Conservation (phyloP, 2,113 vertebrate genomes). For the Microcebus jonahi region DNA sequence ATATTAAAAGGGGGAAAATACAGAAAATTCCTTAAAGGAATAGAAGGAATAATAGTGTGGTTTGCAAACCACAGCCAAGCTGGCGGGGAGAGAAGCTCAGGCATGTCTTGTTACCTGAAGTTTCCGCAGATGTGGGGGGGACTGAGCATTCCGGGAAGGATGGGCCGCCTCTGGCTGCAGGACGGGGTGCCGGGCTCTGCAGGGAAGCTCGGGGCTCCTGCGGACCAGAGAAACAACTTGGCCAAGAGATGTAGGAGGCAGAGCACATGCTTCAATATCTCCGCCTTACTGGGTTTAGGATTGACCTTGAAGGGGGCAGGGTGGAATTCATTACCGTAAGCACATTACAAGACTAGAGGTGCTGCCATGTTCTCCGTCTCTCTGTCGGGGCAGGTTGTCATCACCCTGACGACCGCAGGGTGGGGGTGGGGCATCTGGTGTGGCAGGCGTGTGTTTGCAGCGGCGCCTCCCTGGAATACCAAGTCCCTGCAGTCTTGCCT, state of each 20-base stretch:
- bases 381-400: not conserved
- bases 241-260: slow-evolving; percentile 51
- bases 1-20: not conserved
- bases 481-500: not conserved
- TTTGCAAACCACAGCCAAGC: slow-evolving; percentile 47
- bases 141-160: slow-evolving; percentile 63
- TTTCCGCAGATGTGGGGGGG: slow-evolving; percentile 45
- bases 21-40: not conserved
- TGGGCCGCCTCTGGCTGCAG: slow-evolving; percentile 55
- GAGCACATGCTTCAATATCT: slow-evolving; percentile 69
- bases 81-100: slow-evolving; percentile 46
- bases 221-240: slow-evolving; percentile 69
- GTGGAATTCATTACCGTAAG: slow-evolving; percentile 62
- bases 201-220: slow-evolving; percentile 61
- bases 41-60: not conserved
- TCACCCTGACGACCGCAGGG: slow-evolving; percentile 50
- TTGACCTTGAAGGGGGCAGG: not conserved
- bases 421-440: not conserved
- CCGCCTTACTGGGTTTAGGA: slow-evolving; percentile 61
- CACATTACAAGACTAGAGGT: slow-evolving; percentile 58
- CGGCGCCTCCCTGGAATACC: not conserved
- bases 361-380: not conserved
- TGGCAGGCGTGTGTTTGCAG: not conserved
- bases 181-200: slow-evolving; percentile 68
- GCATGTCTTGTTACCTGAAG: slow-evolving; percentile 14